Conservation (phyloP, 2,888 invertebrate genomes). For the Drosophila mercatorum region DNA sequence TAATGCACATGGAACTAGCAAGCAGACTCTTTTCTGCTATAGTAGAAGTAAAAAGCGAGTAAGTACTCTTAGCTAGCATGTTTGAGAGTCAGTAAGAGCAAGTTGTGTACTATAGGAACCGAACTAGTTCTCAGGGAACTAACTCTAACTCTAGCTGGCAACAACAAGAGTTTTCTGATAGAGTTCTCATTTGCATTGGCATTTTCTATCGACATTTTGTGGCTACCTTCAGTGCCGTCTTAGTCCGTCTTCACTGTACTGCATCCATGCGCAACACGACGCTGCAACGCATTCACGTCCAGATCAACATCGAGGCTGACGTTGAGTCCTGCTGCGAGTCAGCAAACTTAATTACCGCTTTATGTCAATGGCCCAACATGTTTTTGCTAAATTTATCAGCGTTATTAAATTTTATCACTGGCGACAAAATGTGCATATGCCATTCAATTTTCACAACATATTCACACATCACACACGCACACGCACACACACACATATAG, state of each 20-base stretch:
- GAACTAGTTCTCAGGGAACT: not conserved
- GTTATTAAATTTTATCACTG: constrained; percentile 83
- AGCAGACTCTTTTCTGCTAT: too few relatives aligned
- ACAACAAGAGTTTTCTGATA: not conserved
- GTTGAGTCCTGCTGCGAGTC: constrained; percentile 57
- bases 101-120: not conserved
- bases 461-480: constrained; percentile 69
- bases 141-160: not conserved
- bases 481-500: not conserved
- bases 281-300: constrained; percentile 18
- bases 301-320: constrained; percentile 19
- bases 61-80: not conserved
- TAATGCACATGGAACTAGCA: too few relatives aligned
- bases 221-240: not conserved
- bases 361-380: constrained; percentile 83
- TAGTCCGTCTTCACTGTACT: constrained; percentile 22
- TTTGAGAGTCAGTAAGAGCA: not conserved
- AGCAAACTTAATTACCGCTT: constrained; percentile 83
- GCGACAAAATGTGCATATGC: constrained; percentile 79
- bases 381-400: constrained; percentile 83
- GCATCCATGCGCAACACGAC: constrained; percentile 19
- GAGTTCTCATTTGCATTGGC: not conserved
- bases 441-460: constrained; percentile 79
- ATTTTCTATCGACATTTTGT: not conserved
- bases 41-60: too few relatives aligned